These are phyloP conservation scores for Pyrgus malvae DNA, from an alignment of 2,888 invertebrate genomes.

Conservation along the genomic window DNA sequence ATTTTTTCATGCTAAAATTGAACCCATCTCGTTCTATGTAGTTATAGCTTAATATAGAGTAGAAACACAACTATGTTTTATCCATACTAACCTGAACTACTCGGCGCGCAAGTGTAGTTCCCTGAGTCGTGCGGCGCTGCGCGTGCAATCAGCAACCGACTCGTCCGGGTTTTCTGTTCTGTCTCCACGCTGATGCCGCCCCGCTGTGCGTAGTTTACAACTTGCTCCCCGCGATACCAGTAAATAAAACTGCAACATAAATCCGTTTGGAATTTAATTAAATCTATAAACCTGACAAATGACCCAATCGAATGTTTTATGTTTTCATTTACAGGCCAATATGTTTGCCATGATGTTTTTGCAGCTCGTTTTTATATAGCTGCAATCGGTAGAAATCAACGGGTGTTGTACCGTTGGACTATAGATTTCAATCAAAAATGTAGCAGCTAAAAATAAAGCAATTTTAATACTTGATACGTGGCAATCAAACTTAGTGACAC, in stretches of 20 bases:
- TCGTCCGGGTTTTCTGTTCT: constrained; percentile 91
- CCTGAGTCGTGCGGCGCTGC: constrained; percentile 93
- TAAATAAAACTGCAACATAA: constrained; percentile 83
- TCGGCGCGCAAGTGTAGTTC: constrained; percentile 94
- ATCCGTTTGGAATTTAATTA: constrained; percentile 20
- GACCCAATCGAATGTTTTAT: constrained; percentile 23
- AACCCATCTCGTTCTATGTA: no score
- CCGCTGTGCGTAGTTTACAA: constrained; percentile 92
- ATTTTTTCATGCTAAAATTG: no score
- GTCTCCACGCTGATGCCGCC: constrained; percentile 94
- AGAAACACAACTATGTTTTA: no score
- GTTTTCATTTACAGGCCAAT: constrained; percentile 13
- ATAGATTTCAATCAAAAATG: neutral
- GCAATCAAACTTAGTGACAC: no score
- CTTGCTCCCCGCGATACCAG: constrained; percentile 92
- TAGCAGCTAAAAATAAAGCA: neutral
- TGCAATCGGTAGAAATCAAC: neutral
- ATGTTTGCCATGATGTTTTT: constrained; percentile 7
- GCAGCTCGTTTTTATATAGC: constrained; percentile 5
- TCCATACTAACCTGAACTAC: constrained; percentile 86
- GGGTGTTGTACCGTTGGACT: neutral
- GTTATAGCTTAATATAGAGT: no score
- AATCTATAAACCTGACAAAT: constrained; percentile 25
- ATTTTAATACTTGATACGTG: no score
- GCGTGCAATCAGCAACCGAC: constrained; percentile 91